Percentiles rank a stretch among this genome's conserved stretches.
These are phyloP conservation scores for Hydrocynus forskahlii DNA, from an alignment of 2,797 vertebrate genomes.

Conservation along the genomic window DNA sequence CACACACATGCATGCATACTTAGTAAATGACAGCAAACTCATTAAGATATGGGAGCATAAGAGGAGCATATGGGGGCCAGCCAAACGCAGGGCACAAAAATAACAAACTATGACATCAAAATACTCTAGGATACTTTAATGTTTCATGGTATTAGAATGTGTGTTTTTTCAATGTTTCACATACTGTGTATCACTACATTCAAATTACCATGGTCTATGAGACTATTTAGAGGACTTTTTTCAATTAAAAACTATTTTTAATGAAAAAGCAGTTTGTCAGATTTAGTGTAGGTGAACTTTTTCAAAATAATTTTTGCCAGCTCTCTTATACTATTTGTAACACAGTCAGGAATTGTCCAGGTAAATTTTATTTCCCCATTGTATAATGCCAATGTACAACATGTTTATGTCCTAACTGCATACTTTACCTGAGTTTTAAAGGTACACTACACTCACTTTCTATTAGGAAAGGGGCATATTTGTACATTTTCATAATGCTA, in stretches of 20 bases:
- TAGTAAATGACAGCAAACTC: conserved; percentile 25
- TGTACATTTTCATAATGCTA: too few relatives aligned
- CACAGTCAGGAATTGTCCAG: too few relatives aligned
- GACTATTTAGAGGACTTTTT: background rate
- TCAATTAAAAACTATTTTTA: background rate
- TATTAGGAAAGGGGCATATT: too few relatives aligned
- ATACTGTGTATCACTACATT: background rate
- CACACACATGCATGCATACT: conserved; percentile 44
- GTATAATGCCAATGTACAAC: too few relatives aligned
- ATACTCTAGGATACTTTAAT: background rate
- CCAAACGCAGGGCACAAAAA: too few relatives aligned
- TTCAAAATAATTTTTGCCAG: background rate
- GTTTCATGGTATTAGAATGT: background rate
- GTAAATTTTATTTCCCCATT: too few relatives aligned
- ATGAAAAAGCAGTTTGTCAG: background rate
- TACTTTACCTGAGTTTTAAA: too few relatives aligned
- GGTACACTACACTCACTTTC: too few relatives aligned
- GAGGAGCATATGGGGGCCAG: too few relatives aligned
- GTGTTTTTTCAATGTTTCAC: background rate
- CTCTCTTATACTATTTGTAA: background rate
- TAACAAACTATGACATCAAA: background rate
- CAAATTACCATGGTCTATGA: background rate
- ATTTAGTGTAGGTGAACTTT: background rate
- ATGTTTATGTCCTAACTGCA: too few relatives aligned
- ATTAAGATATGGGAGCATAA: background rate